Percentiles rank a stretch among this genome's conserved stretches.
Conservation (phyloP, 2,797 vertebrate species). For the Rhynchotus rufescens region DNA sequence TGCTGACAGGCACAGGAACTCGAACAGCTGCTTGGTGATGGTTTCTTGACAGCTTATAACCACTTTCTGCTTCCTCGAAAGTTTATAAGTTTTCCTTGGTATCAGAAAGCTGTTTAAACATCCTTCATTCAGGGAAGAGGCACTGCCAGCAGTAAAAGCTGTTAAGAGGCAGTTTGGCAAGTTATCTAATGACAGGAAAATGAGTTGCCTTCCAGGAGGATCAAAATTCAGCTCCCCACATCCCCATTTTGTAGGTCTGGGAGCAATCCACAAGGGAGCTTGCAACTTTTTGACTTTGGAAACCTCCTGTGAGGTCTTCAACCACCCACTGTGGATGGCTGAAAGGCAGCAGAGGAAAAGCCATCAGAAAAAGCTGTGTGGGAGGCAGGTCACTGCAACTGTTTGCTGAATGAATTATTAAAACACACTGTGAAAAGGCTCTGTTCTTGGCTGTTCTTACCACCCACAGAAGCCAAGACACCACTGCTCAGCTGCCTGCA, state of each 20-base stretch:
- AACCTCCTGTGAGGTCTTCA: not conserved
- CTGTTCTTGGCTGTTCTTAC: not conserved
- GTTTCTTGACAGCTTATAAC: not conserved
- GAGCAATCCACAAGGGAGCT: not conserved
- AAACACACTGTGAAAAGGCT: not conserved
- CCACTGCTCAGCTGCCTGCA: not conserved
- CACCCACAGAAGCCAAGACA: not conserved
- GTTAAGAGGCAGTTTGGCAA: not conserved
- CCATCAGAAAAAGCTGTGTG: not conserved
- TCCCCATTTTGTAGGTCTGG: not conserved
- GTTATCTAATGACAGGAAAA: not conserved
- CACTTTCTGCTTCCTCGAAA: constrained; percentile 5
- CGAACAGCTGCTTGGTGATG: constrained; percentile 42
- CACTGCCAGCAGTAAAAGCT: not conserved
- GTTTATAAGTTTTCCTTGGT: not conserved
- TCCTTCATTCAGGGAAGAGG: not conserved
- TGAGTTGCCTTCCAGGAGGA: not conserved
- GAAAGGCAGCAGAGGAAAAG: not conserved
- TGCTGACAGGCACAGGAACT: constrained; percentile 14
- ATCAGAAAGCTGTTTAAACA: not conserved
- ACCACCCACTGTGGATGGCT: not conserved
- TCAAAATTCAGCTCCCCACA: not conserved
- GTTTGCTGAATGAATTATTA: not conserved
- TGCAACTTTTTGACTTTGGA: not conserved
- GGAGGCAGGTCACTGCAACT: not conserved